phyloP scores from a whole-genome alignment of 2,888 invertebrate species.

The Hyposoter didymator region DNA sequence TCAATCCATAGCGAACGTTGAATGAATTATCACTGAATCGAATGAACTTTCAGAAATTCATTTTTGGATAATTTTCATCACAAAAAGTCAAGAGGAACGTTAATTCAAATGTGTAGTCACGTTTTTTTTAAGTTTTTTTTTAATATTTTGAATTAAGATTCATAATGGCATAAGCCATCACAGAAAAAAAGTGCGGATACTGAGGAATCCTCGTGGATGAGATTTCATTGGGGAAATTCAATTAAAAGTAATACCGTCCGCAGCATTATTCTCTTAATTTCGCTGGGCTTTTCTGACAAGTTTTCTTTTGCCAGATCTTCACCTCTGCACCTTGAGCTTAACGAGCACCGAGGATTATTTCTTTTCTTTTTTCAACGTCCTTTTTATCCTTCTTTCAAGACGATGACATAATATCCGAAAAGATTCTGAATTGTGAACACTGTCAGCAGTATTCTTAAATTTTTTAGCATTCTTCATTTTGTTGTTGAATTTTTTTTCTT shows the following conservation, averaged over 20 bases:
- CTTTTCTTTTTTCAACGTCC: slow-evolving; percentile 23
- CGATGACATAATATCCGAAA: slow-evolving; percentile 1
- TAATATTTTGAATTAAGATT: slow-evolving; percentile 20
- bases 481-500: not conserved
- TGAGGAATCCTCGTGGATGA: slow-evolving; percentile 71
- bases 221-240: slow-evolving; percentile 82
- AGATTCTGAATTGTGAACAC: not conserved
- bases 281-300: slow-evolving; percentile 49
- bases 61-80: not conserved
- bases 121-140: not conserved
- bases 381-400: slow-evolving; percentile 7
- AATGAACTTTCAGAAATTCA: not conserved
- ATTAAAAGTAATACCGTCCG: slow-evolving; percentile 81
- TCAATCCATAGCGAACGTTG: not conserved
- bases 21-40: not conserved
- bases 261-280: slow-evolving; percentile 61
- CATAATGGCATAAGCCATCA: slow-evolving; percentile 48
- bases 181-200: slow-evolving; percentile 16
- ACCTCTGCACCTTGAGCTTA: slow-evolving; percentile 33
- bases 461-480: not conserved
- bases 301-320: slow-evolving; percentile 52
- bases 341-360: slow-evolving; percentile 51
- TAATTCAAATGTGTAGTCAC: not conserved
- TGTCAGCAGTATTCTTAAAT: not conserved
- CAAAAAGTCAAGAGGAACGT: not conserved